Conservation (phyloP, 1,140 invertebrate genomes). For the Meloidogyne chitwoodi region DNA sequence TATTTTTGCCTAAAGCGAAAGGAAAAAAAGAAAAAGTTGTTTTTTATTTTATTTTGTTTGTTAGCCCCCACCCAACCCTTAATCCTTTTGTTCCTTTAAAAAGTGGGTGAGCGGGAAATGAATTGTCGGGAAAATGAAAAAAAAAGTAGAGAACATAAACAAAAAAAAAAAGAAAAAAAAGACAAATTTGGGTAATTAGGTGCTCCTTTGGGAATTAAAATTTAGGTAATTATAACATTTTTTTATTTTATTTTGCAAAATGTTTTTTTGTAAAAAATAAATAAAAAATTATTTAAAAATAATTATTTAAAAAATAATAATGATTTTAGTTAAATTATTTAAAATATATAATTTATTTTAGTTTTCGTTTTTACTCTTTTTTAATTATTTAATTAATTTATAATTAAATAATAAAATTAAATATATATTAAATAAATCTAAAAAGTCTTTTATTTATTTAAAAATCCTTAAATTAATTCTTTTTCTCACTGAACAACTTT, state of each 20-base stretch:
- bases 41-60: not conserved
- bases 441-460: not conserved
- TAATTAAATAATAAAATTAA: too few relatives aligned
- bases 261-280: not conserved
- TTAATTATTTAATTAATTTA: too few relatives aligned
- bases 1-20: not conserved
- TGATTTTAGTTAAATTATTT: too few relatives aligned
- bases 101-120: not conserved
- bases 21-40: not conserved
- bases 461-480: not conserved
- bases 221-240: not conserved
- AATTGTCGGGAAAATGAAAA: not conserved
- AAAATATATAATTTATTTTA: too few relatives aligned
- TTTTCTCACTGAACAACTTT: not conserved
- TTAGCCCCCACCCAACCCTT: not conserved
- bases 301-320: too few relatives aligned
- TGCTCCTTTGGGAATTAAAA: not conserved
- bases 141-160: not conserved
- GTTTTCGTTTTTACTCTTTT: too few relatives aligned
- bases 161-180: not conserved
- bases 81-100: not conserved
- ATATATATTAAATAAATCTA: too few relatives aligned
- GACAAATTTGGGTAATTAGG: not conserved
- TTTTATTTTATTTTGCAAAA: not conserved
- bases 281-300: too few relatives aligned